These are phyloP conservation scores for Actenoides lindsayi DNA, from an alignment of 2,113 vertebrate species.

Conservation along the genomic window DNA sequence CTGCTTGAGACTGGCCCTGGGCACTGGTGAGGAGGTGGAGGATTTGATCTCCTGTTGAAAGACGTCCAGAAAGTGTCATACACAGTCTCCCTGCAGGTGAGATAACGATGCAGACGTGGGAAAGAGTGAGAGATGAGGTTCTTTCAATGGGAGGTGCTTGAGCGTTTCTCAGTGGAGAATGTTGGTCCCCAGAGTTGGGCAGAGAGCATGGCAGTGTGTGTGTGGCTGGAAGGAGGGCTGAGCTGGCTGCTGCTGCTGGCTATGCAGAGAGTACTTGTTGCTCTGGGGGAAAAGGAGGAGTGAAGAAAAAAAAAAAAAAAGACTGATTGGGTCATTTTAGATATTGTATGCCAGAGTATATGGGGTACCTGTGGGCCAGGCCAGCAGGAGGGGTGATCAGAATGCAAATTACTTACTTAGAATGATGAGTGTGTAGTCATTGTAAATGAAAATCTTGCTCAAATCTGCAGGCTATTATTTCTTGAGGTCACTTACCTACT, in stretches of 20 bases:
- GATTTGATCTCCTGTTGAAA: background rate
- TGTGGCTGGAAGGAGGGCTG: background rate
- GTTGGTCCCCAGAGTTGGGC: background rate
- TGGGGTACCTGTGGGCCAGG: background rate
- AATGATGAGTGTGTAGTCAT: background rate
- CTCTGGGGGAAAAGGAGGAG: background rate
- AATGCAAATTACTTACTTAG: background rate
- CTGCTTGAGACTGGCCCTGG: fast-evolving
- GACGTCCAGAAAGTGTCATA: background rate
- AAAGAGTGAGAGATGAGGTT: background rate
- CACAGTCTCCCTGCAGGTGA: fast-evolving
- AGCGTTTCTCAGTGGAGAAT: fast-evolving
- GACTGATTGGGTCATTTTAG: background rate
- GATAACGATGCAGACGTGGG: fast-evolving
- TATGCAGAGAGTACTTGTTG: background rate
- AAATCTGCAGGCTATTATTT: background rate
- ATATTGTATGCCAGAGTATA: background rate
- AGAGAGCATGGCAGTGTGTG: background rate
- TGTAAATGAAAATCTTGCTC: background rate
- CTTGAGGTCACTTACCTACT: background rate
- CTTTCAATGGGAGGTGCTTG: background rate
- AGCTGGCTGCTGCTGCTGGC: fast-evolving
- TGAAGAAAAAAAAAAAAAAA: background rate
- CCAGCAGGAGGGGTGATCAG: background rate
- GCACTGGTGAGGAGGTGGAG: background rate